Percentiles rank a stretch among this genome's conserved stretches.
Evolutionary conservation across 1,140 invertebrate species (phyloP).

Genomic region (Formica exsecta): DNA sequence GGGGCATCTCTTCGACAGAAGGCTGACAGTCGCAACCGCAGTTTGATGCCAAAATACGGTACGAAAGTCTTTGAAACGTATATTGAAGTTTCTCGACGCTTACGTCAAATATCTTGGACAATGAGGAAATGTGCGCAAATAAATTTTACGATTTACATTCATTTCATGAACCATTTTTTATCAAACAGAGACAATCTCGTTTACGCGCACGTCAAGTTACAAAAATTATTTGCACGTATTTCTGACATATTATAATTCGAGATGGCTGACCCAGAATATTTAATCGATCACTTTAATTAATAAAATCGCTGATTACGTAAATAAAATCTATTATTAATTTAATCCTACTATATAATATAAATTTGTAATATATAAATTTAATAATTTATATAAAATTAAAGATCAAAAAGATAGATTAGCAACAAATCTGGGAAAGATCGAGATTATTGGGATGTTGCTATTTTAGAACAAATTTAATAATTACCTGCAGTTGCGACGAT

Average conservation of each 20-base stretch:
- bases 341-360: not conserved
- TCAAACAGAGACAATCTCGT: not conserved
- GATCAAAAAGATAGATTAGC: not conserved
- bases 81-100: slow-evolving; percentile 9
- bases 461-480: not conserved
- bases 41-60: slow-evolving; percentile 9
- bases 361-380: slow-evolving; percentile 26
- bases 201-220: not conserved
- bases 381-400: not conserved
- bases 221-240: slow-evolving; percentile 20
- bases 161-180: not conserved
- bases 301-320: not conserved
- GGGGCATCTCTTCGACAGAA: slow-evolving; percentile 23
- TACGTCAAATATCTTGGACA: slow-evolving; percentile 8
- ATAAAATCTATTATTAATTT: slow-evolving; percentile 3
- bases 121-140: not conserved
- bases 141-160: not conserved
- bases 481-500: slow-evolving; percentile 23
- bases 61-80: slow-evolving; percentile 19
- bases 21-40: slow-evolving; percentile 27
- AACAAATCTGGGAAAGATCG: not conserved
- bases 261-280: not conserved
- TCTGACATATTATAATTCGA: slow-evolving; percentile 1
- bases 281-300: not conserved
- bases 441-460: not conserved